These are phyloP conservation scores for Nebria ingens DNA, from an alignment of 1,140 invertebrate genomes.

Conservation along the genomic window DNA sequence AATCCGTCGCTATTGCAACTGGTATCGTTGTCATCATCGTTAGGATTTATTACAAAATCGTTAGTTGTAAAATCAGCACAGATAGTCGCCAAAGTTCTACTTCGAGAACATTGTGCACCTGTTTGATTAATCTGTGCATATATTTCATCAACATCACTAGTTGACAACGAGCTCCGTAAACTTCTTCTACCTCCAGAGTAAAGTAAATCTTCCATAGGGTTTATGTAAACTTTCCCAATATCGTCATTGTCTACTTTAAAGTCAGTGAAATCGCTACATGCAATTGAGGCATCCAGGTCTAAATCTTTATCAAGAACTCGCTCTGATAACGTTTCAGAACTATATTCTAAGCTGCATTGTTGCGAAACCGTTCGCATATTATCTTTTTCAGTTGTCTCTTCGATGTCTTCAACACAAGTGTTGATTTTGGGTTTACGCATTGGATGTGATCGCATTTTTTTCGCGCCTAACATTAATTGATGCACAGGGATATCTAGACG, in stretches of 20 bases:
- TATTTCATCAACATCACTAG: conserved; percentile 45
- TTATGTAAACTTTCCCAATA: neutral
- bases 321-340: conserved; percentile 61
- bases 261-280: neutral
- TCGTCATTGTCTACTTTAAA: neutral
- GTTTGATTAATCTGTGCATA: conserved; percentile 42
- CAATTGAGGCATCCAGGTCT: neutral
- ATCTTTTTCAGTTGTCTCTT: conserved; percentile 34
- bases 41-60: neutral
- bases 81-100: neutral
- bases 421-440: conserved; percentile 23
- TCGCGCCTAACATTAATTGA: conserved; percentile 30
- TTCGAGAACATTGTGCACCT: neutral
- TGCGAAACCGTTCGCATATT: conserved; percentile 43
- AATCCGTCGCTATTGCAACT: neutral
- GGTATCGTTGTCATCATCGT: neutral
- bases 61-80: neutral
- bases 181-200: neutral
- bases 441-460: conserved; percentile 25
- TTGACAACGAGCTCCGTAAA: conserved; percentile 30
- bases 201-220: neutral
- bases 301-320: conserved; percentile 42
- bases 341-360: conserved; percentile 54
- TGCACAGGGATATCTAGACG: conserved; percentile 26
- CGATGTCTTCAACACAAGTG: conserved; percentile 36